Percentiles rank a stretch among this genome's conserved stretches.
phyloP scores from a whole-genome alignment of 2,797 vertebrate genomes.

The Antennarius maculatus region DNA sequence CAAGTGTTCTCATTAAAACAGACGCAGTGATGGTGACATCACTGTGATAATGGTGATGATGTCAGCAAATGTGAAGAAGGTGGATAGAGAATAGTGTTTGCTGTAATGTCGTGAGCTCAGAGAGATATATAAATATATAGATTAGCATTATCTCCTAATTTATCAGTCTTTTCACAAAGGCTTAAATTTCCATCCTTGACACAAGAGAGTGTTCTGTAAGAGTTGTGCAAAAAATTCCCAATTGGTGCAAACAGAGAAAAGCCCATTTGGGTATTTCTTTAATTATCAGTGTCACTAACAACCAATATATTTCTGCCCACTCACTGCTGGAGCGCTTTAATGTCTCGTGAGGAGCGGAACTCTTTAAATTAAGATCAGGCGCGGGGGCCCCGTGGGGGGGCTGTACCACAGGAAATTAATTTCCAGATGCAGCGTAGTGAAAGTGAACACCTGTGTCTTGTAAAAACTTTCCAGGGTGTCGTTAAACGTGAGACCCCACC shows the following conservation, averaged over 20 bases:
- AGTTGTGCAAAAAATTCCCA: not conserved
- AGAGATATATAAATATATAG: conserved; percentile 7
- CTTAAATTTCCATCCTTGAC: not conserved
- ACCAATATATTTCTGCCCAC: conserved; percentile 40
- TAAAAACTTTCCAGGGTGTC: conserved; percentile 68
- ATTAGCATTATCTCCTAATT: conserved; percentile 21
- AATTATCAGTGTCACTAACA: too few relatives aligned
- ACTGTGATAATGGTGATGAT: conserved; percentile 58
- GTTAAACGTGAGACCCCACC: conserved; percentile 42
- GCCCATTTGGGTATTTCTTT: not conserved
- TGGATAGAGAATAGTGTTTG: conserved; percentile 39
- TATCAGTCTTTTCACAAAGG: conserved; percentile 34
- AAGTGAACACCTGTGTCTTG: conserved; percentile 70
- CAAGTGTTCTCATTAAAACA: conserved; percentile 41
- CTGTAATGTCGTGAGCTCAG: conserved; percentile 30
- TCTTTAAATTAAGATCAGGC: conserved; percentile 49
- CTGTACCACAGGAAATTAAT: conserved; percentile 49
- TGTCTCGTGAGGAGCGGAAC: conserved; percentile 53
- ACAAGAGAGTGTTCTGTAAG: conserved; percentile 11
- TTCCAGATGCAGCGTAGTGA: conserved; percentile 56
- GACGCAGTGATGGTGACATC: conserved; percentile 63
- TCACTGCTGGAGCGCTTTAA: conserved; percentile 25
- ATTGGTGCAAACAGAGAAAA: conserved; percentile 7
- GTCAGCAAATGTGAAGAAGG: conserved; percentile 73
- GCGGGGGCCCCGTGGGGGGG: conserved; percentile 40